Conservation (phyloP, 2,113 vertebrate species). For the Toxostoma redivivum region DNA sequence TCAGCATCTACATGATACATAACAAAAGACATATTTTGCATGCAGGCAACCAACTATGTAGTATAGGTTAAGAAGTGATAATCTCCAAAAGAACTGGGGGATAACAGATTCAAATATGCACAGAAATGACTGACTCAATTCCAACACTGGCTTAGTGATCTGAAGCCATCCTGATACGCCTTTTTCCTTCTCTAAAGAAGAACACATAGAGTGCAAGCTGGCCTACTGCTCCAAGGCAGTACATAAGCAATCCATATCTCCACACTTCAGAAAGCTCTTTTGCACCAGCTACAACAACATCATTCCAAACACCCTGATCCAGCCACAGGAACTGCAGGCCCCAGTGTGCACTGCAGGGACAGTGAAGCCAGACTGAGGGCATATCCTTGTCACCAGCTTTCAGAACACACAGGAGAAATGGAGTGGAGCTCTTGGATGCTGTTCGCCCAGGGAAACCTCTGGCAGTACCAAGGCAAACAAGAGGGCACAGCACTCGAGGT, state of each 20-base stretch:
- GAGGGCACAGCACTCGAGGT: neutral
- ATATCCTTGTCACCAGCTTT: neutral
- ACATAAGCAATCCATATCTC: neutral
- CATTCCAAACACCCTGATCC: neutral
- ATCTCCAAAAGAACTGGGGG: neutral
- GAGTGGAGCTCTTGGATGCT: neutral
- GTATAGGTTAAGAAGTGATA: neutral
- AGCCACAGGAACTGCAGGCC: neutral
- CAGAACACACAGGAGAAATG: neutral
- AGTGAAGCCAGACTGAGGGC: neutral
- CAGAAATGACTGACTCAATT: neutral
- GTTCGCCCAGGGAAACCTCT: neutral
- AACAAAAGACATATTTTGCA: neutral
- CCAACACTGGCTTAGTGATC: neutral
- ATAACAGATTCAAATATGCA: neutral
- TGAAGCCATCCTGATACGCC: neutral
- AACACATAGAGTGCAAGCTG: neutral
- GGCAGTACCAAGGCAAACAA: neutral
- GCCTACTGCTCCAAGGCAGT: neutral
- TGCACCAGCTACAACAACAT: neutral
- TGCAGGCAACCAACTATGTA: neutral
- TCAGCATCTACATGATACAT: neutral
- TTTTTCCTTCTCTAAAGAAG: neutral
- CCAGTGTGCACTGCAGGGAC: too few species aligned
- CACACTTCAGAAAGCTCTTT: neutral